phyloP scores from a whole-genome alignment of 2,113 vertebrate genomes.

The Boulengeromyrus knoepffleri region DNA sequence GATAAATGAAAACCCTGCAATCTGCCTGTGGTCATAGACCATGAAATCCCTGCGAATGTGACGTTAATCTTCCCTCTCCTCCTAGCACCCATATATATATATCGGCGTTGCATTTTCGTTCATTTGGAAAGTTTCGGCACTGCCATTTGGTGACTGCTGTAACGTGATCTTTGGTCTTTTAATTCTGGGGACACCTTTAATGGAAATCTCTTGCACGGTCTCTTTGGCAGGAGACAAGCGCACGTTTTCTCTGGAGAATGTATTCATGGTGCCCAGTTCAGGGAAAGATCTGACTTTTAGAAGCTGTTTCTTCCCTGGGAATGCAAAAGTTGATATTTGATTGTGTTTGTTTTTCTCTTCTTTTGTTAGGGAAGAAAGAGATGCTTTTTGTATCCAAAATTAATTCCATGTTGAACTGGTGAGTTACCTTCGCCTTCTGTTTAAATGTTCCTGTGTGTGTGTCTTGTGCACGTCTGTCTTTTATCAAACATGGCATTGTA shows the following conservation, averaged over 20 bases:
- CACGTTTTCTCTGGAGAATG: background rate
- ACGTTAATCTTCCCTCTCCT: background rate
- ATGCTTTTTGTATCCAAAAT: constrained; percentile 9
- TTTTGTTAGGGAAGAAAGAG: constrained; percentile 10
- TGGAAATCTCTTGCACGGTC: background rate
- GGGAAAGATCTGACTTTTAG: background rate
- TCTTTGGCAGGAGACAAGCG: background rate
- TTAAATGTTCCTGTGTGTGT: background rate
- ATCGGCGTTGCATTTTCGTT: background rate
- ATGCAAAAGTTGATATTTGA: background rate
- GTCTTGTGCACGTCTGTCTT: background rate
- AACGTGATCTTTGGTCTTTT: background rate
- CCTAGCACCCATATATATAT: background rate
- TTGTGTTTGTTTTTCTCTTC: background rate
- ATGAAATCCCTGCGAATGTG: background rate
- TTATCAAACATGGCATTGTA: background rate
- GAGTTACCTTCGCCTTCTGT: background rate
- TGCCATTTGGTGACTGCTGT: background rate
- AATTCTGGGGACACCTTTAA: background rate
- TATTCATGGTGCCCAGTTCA: background rate
- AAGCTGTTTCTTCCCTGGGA: background rate
- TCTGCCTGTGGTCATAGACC: background rate
- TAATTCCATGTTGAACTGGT: constrained; percentile 15
- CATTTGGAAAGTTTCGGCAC: background rate
- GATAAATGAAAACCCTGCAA: background rate